A percentile compares a stretch with the other conserved stretches of the same genome.
These are phyloP conservation scores for Nasonia giraulti DNA, from an alignment of 1,140 invertebrate species.

Conservation along the genomic window DNA sequence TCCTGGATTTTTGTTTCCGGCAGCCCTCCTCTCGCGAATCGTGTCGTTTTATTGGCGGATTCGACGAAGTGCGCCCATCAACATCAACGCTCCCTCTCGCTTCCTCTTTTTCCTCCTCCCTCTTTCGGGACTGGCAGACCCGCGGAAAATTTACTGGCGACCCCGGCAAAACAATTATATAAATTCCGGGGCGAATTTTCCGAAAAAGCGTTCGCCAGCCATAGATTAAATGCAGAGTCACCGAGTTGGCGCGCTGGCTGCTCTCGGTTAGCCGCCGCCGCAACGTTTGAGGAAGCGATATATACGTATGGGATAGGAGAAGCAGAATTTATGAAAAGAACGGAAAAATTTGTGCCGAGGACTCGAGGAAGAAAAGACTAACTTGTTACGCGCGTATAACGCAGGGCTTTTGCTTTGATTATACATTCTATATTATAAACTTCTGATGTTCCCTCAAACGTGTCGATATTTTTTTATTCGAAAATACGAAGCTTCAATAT, in stretches of 20 bases:
- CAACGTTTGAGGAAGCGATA: slow-evolving; percentile 10
- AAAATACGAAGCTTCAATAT: neutral
- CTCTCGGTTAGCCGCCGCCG: neutral
- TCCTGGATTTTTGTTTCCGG: slow-evolving; percentile 54
- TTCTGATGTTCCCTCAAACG: neutral
- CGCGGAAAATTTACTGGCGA: slow-evolving; percentile 68
- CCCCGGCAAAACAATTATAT: slow-evolving; percentile 73
- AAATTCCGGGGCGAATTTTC: slow-evolving; percentile 71
- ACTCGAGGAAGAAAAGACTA: neutral
- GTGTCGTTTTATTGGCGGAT: slow-evolving; percentile 65
- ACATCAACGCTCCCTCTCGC: slow-evolving; percentile 57
- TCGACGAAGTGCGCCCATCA: slow-evolving; percentile 63
- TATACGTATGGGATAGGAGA: no score
- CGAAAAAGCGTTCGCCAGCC: slow-evolving; percentile 67
- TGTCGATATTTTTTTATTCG: neutral
- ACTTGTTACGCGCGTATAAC: neutral
- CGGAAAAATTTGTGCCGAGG: slow-evolving; percentile 32
- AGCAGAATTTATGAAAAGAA: slow-evolving; percentile 43
- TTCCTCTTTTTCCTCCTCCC: neutral
- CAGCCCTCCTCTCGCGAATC: slow-evolving; percentile 3
- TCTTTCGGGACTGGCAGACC: slow-evolving; percentile 32
- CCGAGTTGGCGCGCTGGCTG: slow-evolving; percentile 43
- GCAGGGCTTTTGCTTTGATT: neutral
- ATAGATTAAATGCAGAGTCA: slow-evolving; percentile 69
- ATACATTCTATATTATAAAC: neutral